Percentiles rank a stretch among this genome's conserved stretches.
phyloP scores from a whole-genome alignment of 2,113 vertebrate species.

The Calonectris borealis region DNA sequence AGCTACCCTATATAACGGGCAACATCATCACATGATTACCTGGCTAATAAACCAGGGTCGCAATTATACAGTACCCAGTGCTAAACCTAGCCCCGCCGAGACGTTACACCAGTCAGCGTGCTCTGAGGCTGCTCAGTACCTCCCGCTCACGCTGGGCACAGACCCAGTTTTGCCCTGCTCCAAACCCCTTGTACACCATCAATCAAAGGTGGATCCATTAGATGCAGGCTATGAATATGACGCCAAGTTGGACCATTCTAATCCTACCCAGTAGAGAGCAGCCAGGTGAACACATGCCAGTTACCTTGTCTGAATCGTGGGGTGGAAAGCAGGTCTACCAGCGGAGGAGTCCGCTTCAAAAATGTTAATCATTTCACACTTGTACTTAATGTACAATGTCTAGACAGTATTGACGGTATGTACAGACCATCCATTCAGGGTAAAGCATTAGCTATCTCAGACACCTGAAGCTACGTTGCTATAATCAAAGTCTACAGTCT shows the following conservation, averaged over 20 bases:
- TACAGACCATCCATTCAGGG: background rate
- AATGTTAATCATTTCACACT: background rate
- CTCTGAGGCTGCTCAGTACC: background rate
- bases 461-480: background rate
- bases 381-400: background rate
- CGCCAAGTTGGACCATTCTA: background rate
- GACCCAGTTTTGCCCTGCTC: background rate
- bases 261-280: background rate
- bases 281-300: fast-evolving
- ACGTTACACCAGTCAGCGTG: fast-evolving
- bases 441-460: background rate
- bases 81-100: background rate
- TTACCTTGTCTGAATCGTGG: fast-evolving
- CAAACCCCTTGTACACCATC: fast-evolving
- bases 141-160: background rate
- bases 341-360: background rate
- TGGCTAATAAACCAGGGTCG: background rate
- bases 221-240: background rate
- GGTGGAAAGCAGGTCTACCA: background rate
- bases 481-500: background rate
- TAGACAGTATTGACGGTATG: background rate
- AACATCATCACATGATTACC: background rate
- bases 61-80: no score
- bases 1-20: background rate
- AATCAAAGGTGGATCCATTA: background rate